These are phyloP conservation scores for Larimichthys polyactis DNA, from an alignment of 2,113 vertebrate species.

Conservation along the genomic window DNA sequence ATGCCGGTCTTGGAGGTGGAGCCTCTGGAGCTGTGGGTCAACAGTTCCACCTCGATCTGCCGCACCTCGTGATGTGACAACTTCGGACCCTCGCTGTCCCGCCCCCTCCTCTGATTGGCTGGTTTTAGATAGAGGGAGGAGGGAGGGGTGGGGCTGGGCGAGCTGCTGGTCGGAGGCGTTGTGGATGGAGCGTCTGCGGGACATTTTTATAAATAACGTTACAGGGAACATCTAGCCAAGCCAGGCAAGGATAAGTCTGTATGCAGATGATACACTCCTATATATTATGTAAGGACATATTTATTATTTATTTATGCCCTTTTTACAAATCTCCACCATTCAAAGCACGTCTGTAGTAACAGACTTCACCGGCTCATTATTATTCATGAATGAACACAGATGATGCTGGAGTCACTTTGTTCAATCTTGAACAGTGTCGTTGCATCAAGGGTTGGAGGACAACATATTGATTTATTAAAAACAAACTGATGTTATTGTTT, in stretches of 20 bases:
- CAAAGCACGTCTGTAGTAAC: too few species aligned
- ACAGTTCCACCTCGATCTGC: constrained; percentile 88
- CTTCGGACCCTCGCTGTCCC: constrained; percentile 33
- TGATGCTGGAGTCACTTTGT: too few species aligned
- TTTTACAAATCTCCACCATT: too few species aligned
- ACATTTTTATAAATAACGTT: background rate
- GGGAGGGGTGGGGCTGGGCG: constrained; percentile 54
- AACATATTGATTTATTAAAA: too few species aligned
- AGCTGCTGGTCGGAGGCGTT: constrained; percentile 52
- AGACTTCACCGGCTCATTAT: too few species aligned
- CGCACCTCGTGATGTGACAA: constrained; percentile 79
- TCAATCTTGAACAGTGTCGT: too few species aligned
- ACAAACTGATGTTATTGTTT: too few species aligned
- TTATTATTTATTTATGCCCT: too few species aligned
- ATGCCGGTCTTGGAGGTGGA: constrained; percentile 72
- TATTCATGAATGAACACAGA: too few species aligned
- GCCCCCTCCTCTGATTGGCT: constrained; percentile 42
- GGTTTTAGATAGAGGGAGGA: constrained; percentile 55
- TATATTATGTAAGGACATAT: background rate
- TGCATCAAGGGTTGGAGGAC: too few species aligned
- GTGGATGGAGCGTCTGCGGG: constrained; percentile 44
- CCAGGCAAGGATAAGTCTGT: background rate
- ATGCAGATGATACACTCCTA: background rate
- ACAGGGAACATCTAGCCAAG: background rate
- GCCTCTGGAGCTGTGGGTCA: constrained; percentile 69